Percentiles rank a stretch among this genome's conserved stretches.
These are phyloP conservation scores for Dicranocentrus wangi DNA, from an alignment of 2,888 invertebrate genomes.

Conservation along the genomic window DNA sequence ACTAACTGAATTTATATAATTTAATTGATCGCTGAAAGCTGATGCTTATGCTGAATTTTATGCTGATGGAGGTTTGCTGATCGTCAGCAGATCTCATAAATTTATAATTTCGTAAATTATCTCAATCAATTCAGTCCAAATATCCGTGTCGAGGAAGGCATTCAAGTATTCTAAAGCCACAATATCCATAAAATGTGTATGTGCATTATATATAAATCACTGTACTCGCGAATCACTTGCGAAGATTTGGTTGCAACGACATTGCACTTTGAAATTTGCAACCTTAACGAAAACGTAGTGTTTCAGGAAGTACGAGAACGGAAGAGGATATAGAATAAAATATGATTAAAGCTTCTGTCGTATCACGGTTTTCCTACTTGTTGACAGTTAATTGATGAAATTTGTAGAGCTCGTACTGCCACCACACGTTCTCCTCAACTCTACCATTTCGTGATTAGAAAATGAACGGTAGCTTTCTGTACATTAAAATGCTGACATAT, in stretches of 20 bases:
- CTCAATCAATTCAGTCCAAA: no score
- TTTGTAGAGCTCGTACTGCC: conserved; percentile 3
- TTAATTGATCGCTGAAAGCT: no score
- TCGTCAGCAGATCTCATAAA: no score
- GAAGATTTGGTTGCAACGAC: neutral
- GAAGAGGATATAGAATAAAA: neutral
- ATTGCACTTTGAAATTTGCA: conserved; percentile 1
- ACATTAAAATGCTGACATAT: conserved; percentile 16
- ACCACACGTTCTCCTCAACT: neutral
- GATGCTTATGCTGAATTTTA: no score
- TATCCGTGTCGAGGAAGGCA: no score
- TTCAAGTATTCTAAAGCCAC: no score
- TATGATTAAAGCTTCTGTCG: neutral
- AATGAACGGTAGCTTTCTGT: conserved; percentile 42
- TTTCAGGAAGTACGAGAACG: neutral
- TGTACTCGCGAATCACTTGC: no score
- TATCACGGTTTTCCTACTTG: conserved; percentile 11
- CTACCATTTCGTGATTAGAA: conserved; percentile 12
- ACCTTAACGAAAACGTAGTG: neutral
- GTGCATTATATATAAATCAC: no score
- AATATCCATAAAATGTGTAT: no score
- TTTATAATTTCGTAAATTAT: no score
- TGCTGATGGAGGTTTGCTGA: no score
- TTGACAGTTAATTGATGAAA: conserved; percentile 39
- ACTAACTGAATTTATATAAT: no score